A percentile compares a stretch with the other conserved stretches of the same genome.
These are phyloP conservation scores for Dugesia japonica DNA, from an alignment of 2,888 invertebrate species.

Conservation along the genomic window DNA sequence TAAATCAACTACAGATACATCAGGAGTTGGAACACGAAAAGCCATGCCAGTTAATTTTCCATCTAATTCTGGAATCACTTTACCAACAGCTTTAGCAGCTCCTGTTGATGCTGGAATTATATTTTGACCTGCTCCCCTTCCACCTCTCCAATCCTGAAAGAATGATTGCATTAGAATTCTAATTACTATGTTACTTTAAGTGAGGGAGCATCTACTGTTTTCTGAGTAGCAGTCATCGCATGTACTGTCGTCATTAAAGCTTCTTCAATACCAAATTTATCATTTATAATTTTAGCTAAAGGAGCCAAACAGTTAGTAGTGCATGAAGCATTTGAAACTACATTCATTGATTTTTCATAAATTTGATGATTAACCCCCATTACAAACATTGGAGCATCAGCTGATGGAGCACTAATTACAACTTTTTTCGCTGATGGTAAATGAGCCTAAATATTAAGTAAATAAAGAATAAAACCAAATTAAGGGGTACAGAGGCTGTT, in stretches of 20 bases:
- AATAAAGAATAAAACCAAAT: slow-evolving; percentile 36
- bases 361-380: slow-evolving; percentile 80
- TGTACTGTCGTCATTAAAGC: slow-evolving; percentile 94
- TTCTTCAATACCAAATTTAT: slow-evolving; percentile 81
- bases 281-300: slow-evolving; percentile 78
- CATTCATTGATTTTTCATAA: slow-evolving; percentile 61
- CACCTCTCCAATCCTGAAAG: slow-evolving; percentile 76
- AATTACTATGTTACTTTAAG: slow-evolving; percentile 44
- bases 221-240: slow-evolving; percentile 87
- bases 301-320: slow-evolving; percentile 97
- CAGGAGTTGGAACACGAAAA: slow-evolving; percentile 88
- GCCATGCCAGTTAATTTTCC: slow-evolving; percentile 96
- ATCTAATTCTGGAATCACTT: slow-evolving; percentile 81
- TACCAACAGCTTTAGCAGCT: slow-evolving; percentile 96
- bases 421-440: slow-evolving; percentile 83
- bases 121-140: slow-evolving; percentile 90
- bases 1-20: slow-evolving; percentile 92
- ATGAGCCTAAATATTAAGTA: slow-evolving; percentile 53
- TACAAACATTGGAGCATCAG: slow-evolving; percentile 98
- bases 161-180: no score
- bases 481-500: slow-evolving; percentile 59
- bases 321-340: slow-evolving; percentile 70
- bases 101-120: slow-evolving; percentile 97
- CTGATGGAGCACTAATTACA: slow-evolving; percentile 87
- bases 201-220: slow-evolving; percentile 86